Evolutionary conservation across 1,140 invertebrate species (phyloP), one percentile per base, ranked within the genome.

Genomic region (Lanistes nyassanus): DNA sequence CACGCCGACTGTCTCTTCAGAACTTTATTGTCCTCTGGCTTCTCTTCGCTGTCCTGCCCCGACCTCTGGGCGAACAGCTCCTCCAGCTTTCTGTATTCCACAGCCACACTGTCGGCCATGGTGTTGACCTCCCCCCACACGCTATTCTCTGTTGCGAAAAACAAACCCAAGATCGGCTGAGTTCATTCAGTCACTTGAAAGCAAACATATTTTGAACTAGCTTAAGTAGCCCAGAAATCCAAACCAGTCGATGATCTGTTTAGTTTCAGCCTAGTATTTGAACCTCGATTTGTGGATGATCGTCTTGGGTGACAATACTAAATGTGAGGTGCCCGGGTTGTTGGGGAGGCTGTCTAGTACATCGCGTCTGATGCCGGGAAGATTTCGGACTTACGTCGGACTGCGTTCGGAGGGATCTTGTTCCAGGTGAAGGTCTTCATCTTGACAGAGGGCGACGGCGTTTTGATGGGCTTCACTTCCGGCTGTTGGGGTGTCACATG

Each of bases 121-220:
- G 93, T 93, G 0, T 95, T 95, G 31, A 98, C 94, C 62, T 95
- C 90, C 0, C 94, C 94, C 97, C 97, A 99, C 80, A 99, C 94
- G 87, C 98, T 98, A 76, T 93, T 84, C 94, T 94, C 65, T 95
- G 94, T 37, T 70, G 78, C 56, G 13, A 95, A 92, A 26, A 96
- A 93, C 93, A 93, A 80, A 4, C n/a, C 19, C 42, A n/a, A n/a
- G n/a, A n/a, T n/a, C n/a, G n/a, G n/a, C n/a, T n/a, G n/a, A n/a
- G n/a, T n/a, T n/a, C n/a, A n/a, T n/a, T n/a, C n/a, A n/a, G n/a
- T n/a, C n/a, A n/a, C n/a, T n/a, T n/a, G n/a, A n/a, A n/a, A n/a
- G n/a, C n/a, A n/a, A n/a, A n/a, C n/a, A n/a, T n/a, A n/a, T n/a
- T n/a, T n/a, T n/a, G n/a, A n/a, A n/a, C n/a, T n/a, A n/a, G n/a